Base-by-base conservation (phyloP, 1,140 invertebrate species). In the Drosophila lacertosa region DNA sequence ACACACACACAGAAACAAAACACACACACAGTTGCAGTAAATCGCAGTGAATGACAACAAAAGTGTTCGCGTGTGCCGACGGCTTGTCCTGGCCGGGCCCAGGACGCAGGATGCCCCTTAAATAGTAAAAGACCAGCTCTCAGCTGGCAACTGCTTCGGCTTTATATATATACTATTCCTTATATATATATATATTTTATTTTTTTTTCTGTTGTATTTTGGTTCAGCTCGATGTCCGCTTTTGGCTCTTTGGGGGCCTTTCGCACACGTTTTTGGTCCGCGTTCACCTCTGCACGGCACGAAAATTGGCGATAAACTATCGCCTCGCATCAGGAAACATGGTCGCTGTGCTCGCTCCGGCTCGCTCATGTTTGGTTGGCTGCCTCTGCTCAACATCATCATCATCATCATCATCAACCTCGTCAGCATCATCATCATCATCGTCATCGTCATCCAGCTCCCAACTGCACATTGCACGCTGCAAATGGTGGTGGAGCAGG, bases 271-370 rank as follows among this genome's bases (percentile, higher is more conserved):
- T 88, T 84, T 90, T 89, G 81, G 90, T 90, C 89, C 89, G 89
- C 89, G 89, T 90, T 90, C 89, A 90, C 89, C 89, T 91, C 89
- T 91, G 86, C 89, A 91, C 89, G 86, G 89, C 89, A 90, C 88
- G 89, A 90, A 91, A 89, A 91, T 91, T 91, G 81, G 89, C 89
- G 89, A 91, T 91, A 91, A 91, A 91, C 89, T 91, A 91, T 91
- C 89, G 84, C 89, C 83, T 90, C 89, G 89, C 89, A 90, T 90
- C 89, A 90, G 89, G 89, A 90, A 90, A 90, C 89, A 90, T 90
- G 89, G 89, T 88, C 82, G 82, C 77, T 88, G 68, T 51, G 82
- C 62, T 33, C 72, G 74, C 48, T 72, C 50, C n/a, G n/a, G 65
- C 60, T 66, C 44, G 71, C n/a, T 70, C 59, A 75, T 55, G 66